Base-by-base conservation (phyloP, 1,140 invertebrate genomes). In the Ceratosolen fusciceps region DNA sequence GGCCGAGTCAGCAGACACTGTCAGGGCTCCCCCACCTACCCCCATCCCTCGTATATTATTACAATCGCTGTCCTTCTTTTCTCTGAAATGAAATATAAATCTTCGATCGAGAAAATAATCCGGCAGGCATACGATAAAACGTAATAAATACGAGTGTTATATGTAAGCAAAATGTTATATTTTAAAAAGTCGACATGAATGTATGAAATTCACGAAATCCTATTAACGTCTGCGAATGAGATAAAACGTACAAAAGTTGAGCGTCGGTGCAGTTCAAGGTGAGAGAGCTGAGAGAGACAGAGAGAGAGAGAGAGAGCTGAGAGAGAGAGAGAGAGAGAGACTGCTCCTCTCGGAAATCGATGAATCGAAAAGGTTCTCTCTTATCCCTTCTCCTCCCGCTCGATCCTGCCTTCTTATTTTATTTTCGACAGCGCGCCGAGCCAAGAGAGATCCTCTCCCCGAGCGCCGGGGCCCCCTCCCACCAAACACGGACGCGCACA, bases 81-180 rank as follows among this genome's bases (percentile, higher is more conserved):
- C 19, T 34, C 12, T 26, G 58, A 70, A 56, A 47, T 39, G 49
- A 71, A 60, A 29, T 9, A 79, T 65, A 79, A 79, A 79, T 79
- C 70, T 73, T 73, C 47, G 58, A 79, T 79, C 77, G 77, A 47
- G 47, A 47, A 52, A 58, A 47, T 79, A 79, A 79, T 73, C 68
- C 68, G 68, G 34, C 24, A 37, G 39, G 74, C 60, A 19, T 14
- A 37, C 49, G 34, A 19, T 77, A 26, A 43, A 31, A 71, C n/a
- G 43, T 56, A 52, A 78, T 78, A 78, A 78, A 78, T 78, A 78
- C 76, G 39, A 78, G 76, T 34, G 54, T 78, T 78, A 78, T 29
- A 29, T 24, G 54, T 47, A 62, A 16, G 52, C 65, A 34, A 68
- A 72, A 58, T 54, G 49, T 70, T 71, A 70, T 70, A 77, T 70